These are phyloP conservation scores for Polydrusus pterygomalis DNA, from an alignment of 2,888 invertebrate species.

Conservation along the genomic window DNA sequence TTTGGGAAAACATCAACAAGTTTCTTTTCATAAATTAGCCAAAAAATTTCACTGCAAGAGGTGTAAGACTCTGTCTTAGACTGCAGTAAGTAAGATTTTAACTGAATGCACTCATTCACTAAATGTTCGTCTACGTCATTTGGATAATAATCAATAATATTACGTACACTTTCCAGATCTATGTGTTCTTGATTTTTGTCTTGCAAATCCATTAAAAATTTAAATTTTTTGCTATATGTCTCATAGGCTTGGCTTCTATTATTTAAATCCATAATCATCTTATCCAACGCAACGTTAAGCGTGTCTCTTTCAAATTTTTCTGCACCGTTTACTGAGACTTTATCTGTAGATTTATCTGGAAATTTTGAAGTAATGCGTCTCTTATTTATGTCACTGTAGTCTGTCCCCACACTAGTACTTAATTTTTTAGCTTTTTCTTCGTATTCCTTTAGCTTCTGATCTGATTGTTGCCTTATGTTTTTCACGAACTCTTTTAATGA, in stretches of 20 bases:
- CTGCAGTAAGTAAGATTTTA: conserved; percentile 7
- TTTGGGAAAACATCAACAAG: conserved; percentile 20
- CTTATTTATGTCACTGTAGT: background rate
- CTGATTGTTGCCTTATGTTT: conserved; percentile 19
- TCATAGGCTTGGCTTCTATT: background rate
- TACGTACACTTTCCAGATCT: conserved; percentile 8
- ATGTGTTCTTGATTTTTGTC: background rate
- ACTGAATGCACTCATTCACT: conserved; percentile 1
- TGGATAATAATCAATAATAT: conserved; percentile 30
- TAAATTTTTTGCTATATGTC: background rate
- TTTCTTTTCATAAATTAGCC: conserved; percentile 14
- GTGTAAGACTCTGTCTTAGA: conserved; percentile 21
- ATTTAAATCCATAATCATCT: background rate
- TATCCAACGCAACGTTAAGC: background rate
- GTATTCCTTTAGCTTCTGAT: conserved; percentile 1
- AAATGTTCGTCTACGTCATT: background rate
- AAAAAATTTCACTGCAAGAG: conserved; percentile 7
- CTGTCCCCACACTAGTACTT: background rate
- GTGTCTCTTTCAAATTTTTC: background rate
- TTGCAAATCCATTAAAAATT: conserved; percentile 9
- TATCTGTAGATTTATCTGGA: background rate
- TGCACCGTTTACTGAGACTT: background rate
- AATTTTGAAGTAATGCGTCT: background rate
- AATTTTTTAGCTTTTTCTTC: conserved; percentile 11
- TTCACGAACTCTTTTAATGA: conserved; percentile 18